Percentiles rank a stretch among this genome's conserved stretches.
phyloP scores from a whole-genome alignment of 2,797 vertebrate species.

The Masticophis lateralis region DNA sequence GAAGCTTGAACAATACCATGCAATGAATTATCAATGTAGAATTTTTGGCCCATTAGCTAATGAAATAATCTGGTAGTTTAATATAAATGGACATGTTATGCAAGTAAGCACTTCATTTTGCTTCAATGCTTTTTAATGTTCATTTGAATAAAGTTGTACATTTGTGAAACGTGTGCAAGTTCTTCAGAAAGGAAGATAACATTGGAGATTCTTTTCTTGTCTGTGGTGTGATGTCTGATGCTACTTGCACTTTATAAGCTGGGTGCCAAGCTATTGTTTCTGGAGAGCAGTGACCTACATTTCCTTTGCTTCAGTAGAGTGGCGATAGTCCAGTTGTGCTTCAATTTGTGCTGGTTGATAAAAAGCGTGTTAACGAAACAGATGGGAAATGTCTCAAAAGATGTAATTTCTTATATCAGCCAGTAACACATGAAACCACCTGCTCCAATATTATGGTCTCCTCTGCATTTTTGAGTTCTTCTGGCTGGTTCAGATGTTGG shows the following conservation, averaged over 20 bases:
- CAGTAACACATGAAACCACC: neutral
- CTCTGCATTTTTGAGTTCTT: neutral
- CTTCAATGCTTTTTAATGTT: neutral
- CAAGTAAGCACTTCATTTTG: neutral
- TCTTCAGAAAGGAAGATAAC: neutral
- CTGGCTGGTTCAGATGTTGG: neutral
- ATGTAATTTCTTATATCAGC: neutral
- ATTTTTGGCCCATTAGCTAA: neutral
- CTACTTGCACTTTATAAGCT: neutral
- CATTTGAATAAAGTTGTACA: neutral
- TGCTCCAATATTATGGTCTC: neutral
- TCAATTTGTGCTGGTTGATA: neutral
- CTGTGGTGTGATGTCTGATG: too few species aligned
- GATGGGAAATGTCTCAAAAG: neutral
- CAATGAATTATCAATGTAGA: neutral
- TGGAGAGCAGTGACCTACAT: neutral
- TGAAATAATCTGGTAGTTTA: neutral
- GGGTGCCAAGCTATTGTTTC: neutral
- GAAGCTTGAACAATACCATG: neutral
- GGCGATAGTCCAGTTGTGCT: neutral
- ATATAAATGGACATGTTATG: neutral
- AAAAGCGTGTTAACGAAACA: neutral
- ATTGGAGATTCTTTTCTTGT: neutral
- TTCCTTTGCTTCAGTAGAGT: neutral
- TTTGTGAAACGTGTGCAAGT: neutral